Base-by-base conservation (phyloP, 2,888 invertebrate species). In the Plagodis dolabraria region DNA sequence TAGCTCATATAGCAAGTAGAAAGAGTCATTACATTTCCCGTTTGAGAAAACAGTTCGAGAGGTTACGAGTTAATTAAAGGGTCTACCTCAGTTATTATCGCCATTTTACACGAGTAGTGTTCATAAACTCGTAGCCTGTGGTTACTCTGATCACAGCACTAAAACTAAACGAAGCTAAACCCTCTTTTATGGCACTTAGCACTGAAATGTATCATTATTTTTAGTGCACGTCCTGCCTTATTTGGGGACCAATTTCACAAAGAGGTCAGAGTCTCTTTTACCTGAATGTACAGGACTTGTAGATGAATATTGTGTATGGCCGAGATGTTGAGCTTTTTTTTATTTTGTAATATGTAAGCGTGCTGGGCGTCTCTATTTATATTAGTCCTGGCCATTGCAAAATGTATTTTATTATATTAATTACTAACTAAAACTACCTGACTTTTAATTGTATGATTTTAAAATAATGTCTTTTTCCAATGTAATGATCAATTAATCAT, bases 71-170 rank as follows among this genome's bases (percentile, higher is more conserved):
- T 40, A 40, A 40, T 40, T 40, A 40, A 40, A 43, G 43, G 43
- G 12, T 8, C 4, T 43, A n/a, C 6, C 40, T 40, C 10, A 11
- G 45, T 35, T 12, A 63, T 63, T 60, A 65, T 63, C 55, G 49
- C 65, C 46, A 58, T 64, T 65, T 64, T 62, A 53, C 53, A 63
- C 63, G 57, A 54, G 53, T 53, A 42, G 42, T 38, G 51, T 44
- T 58, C 65, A 51, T 68, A 60, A 68, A 65, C 47, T 49, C 58
- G 60, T 59, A 62, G 53, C 55, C 59, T 7, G 53, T 55, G 43
- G 49, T 65, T 65, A 65, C 46, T 60, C 47, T 62, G 65, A 63
- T 63, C 57, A 56, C 56, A 43, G 63, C 44, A 54, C 60, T 67
- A 63, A 65, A 63, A 56, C 51, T 60, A 40, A 61, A 59, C 59